Base-by-base conservation (phyloP, 2,888 invertebrate genomes). In the Platerodrilus igneus region DNA sequence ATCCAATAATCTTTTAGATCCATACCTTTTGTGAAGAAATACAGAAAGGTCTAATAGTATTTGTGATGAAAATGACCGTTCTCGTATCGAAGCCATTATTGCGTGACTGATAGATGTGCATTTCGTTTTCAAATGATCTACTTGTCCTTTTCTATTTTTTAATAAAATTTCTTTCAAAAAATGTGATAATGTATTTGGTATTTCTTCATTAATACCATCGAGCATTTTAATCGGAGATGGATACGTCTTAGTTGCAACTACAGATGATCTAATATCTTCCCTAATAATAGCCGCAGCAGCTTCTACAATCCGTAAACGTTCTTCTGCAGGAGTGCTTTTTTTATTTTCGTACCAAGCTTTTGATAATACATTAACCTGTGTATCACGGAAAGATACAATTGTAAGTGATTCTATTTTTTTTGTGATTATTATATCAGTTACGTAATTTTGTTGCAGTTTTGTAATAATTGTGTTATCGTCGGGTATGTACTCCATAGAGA, bases 211-310 rank as follows among this genome's bases (percentile, higher is more conserved):
- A 37, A 45, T 32, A 46, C 48, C 23, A 41, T 45, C 41, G 20
- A 57, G 53, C 56, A 55, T 62, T 58, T 59, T 52, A 56, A 43
- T 56, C 16, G 61, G 56, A 52, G 61, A 57, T 51, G 59, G 56
- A 60, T 61, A 65, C 35, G 53, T 46, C 34, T 59, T 53, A 17
- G 53, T 62, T 52, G 62, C 57, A 52, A 59, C 54, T 46, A 58
- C 45, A 37, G 53, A 48, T 46, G 58, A 50, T 55, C 57, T 47
- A 27, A 64, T 64, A 47, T 66, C 63, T 59, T 64, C 59, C 34
- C 57, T 55, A 57, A 63, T 55, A 52, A 64, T 63, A 29, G 59
- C 58, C 35, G 61, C 62, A 35, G 64, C 63, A 57, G 60, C 58
- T 59, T 63, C 56, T 48, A 64, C 55, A 53, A 62, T 62, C 38